These are phyloP conservation scores for Parotocinclus haroldoi DNA, from an alignment of 2,797 vertebrate genomes.

Conservation along the genomic window DNA sequence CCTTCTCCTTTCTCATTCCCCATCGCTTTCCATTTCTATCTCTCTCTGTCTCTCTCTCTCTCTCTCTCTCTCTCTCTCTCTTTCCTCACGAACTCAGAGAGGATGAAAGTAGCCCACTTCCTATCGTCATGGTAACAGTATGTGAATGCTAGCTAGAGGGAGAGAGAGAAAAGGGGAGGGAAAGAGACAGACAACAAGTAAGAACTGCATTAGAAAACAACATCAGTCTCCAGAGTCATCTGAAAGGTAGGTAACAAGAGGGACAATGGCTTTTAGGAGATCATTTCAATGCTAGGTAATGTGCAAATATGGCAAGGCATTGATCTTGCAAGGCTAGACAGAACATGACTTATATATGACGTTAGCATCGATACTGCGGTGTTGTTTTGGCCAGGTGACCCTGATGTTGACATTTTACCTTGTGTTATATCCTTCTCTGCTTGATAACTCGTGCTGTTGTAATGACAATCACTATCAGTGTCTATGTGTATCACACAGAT, in stretches of 20 bases:
- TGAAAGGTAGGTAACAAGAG: slow-evolving; percentile 71
- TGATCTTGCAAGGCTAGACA: slow-evolving; percentile 5
- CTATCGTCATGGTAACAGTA: slow-evolving; percentile 85
- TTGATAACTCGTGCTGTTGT: slow-evolving; percentile 12
- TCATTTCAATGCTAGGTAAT: background rate
- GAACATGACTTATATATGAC: slow-evolving; percentile 14
- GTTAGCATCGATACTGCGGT: slow-evolving; percentile 21
- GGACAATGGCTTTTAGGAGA: slow-evolving; percentile 9
- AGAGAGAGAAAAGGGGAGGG: slow-evolving; percentile 23
- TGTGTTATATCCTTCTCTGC: slow-evolving; percentile 4
- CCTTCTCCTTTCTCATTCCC: background rate
- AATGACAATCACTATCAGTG: slow-evolving; percentile 10
- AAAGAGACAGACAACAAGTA: slow-evolving; percentile 43
- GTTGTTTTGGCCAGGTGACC: slow-evolving; percentile 34
- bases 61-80: slow-evolving; percentile 26
- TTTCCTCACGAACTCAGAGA: slow-evolving; percentile 68
- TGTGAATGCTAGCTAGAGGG: slow-evolving; percentile 66
- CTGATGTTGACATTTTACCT: slow-evolving; percentile 30
- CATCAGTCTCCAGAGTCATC: slow-evolving; percentile 78
- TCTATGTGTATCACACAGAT: slow-evolving; percentile 5
- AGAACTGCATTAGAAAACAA: slow-evolving; percentile 80
- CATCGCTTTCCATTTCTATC: slow-evolving; percentile 2
- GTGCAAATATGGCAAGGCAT: slow-evolving; percentile 10
- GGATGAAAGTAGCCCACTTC: slow-evolving; percentile 72
- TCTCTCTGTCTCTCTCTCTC: slow-evolving; percentile 18